A percentile compares a stretch with the other conserved stretches of the same genome.
phyloP scores from a whole-genome alignment of 2,888 invertebrate species.

The Thecocarcelia acutangulata region DNA sequence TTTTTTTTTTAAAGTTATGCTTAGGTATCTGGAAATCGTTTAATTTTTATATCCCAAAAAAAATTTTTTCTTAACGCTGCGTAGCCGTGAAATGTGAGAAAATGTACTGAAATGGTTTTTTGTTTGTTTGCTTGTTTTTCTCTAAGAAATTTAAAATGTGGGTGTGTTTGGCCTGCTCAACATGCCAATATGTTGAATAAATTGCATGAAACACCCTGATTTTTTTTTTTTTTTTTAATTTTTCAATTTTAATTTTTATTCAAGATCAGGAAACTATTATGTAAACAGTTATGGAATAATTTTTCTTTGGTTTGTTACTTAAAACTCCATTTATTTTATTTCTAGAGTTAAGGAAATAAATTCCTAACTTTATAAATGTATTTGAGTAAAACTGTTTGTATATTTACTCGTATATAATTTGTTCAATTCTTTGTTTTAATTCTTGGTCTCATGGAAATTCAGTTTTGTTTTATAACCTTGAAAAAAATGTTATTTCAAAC shows the following conservation, averaged over 20 bases:
- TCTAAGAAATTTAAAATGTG: conserved; percentile 43
- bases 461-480: conserved; percentile 52
- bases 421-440: conserved; percentile 23
- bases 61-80: conserved; percentile 19
- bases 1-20: conserved; percentile 20
- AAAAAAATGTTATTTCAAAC: conserved; percentile 51
- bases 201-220: conserved; percentile 16
- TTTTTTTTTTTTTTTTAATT: not conserved
- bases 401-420: not conserved
- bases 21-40: not conserved
- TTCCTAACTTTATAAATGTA: not conserved
- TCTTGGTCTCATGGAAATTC: conserved; percentile 8
- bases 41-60: not conserved
- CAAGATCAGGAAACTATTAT: conserved; percentile 68
- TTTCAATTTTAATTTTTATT: conserved; percentile 36
- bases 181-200: not conserved
- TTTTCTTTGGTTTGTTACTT: not conserved
- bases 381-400: conserved; percentile 47
- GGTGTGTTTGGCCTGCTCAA: conserved; percentile 52
- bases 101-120: conserved; percentile 4
- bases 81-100: conserved; percentile 66
- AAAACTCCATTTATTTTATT: not conserved
- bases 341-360: conserved; percentile 32
- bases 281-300: conserved; percentile 42
- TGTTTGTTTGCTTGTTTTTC: conserved; percentile 11